Base-by-base conservation (phyloP, 2,797 vertebrate genomes). In the Phoeniculus purpureus region DNA sequence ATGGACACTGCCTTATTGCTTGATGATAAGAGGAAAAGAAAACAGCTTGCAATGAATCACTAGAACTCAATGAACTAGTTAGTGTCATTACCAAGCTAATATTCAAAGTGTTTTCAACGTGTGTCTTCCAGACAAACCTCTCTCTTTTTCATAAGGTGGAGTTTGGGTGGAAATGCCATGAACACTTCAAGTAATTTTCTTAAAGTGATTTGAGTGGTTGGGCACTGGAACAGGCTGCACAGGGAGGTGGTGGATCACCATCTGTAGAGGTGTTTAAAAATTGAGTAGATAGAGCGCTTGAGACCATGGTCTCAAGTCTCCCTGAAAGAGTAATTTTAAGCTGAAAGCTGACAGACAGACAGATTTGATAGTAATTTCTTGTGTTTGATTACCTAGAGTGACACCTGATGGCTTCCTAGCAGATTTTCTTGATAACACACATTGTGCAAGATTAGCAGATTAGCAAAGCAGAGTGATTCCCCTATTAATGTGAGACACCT, bases 391-490 rank as follows among this genome's bases (percentile, higher is more conserved):
- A 81, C 52, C 26, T 15, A 91, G 50, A 86, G 77, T 88, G 94
- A 92, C 92, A 93, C 68, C 92, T 90, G 83, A 90, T 88, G 87
- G 90, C 85, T 84, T 21, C 18, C 20, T 10, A 58, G 75, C 74
- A 82, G 43, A 92, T 74, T 68, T 61, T 61, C 61, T 84, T 71
- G 43, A 7, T 43, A 82, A 47, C 6, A 7, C 18, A 62, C 18
- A 27, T 29, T 34, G 9, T 54, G 67, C 47, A 11, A 65, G 25
- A 59, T 32, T n/a, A 77, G 64, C 34, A 88, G n/a, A 73, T 81
- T 77, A 60, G 47, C 23, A 71, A 58, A 40, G 1, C 22, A 79
- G 23, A 56, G 29, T 22, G 20, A 47, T 75, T 79, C 32, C 81
- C 89, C 43, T 43, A 8, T 50, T 75, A 75, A 65, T 78, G 23